Evolutionary conservation across 2,888 invertebrate species (phyloP), one percentile per base, ranked within the genome.

Genomic region (Punctoribates punctum): DNA sequence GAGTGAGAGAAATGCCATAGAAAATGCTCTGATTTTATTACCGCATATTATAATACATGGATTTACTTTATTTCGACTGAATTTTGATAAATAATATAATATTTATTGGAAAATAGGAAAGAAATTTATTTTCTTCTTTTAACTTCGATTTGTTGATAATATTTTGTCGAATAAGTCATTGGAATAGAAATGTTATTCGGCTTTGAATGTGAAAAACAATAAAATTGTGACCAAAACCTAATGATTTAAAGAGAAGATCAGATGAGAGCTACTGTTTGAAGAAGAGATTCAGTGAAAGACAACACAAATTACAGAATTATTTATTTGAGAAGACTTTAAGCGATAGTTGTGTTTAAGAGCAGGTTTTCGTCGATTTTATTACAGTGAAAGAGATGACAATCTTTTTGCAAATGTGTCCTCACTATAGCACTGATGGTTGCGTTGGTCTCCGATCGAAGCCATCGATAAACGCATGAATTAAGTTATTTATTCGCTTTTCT

Each of bases 41-140:
- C 23, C 60, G 29, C 60, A 60, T 60, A 60, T 60, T 60, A 29
- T 29, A 29, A 60, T 60, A 60, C 25, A 60, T 29, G 60, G 9
- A 13, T 57, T 57, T 23, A 57, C 23, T 57, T 29, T 60, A 60
- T 60, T 60, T 42, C 11, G 11, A 23, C 29, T 29, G 15, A 29
- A 60, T 60, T 60, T 60, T 60, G 60, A 60, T 60, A 60, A 38
- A 67, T 67, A 67, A 29, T 67, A 67, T n/a, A 65, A 65, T 67
- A 38, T 38, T 67, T 27, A 27, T 17, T 62, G 13, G 23, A 15
- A 62, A 34, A 27, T 60, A 60, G 25, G 25, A 67, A n/a, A n/a
- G 20, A 67, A 20, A 20, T 67, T 67, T 67, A 67, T 67, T 67
- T 6, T 67, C 29, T 38, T 67, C 25, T 17, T 60, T 60, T 13